These are phyloP conservation scores for Stenoptilia bipunctidactyla DNA, from an alignment of 2,888 invertebrate genomes.

Conservation along the genomic window DNA sequence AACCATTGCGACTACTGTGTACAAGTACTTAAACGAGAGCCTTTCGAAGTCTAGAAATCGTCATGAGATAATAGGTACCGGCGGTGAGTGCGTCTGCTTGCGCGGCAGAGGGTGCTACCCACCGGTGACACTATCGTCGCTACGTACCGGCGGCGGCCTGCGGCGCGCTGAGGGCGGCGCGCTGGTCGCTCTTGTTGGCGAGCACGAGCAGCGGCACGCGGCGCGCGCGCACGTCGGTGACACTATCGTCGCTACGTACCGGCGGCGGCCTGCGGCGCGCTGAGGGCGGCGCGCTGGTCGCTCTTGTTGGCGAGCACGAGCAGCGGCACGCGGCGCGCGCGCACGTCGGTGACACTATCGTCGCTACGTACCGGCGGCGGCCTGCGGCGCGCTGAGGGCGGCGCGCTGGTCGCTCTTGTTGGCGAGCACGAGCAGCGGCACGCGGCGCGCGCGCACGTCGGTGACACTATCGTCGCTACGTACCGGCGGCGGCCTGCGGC, in stretches of 20 bases:
- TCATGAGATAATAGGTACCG: too few species aligned
- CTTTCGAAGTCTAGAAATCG: too few species aligned
- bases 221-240: background rate
- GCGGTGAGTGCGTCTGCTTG: too few species aligned
- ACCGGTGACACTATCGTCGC: too few species aligned
- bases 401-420: background rate
- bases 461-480: background rate
- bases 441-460: slow-evolving; percentile 77
- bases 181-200: background rate
- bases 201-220: background rate
- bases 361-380: background rate
- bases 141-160: background rate
- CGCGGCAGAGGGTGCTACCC: too few species aligned
- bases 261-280: background rate
- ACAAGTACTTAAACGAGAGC: too few species aligned
- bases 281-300: background rate
- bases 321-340: slow-evolving; percentile 79
- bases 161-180: background rate
- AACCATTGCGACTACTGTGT: too few species aligned
- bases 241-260: background rate
- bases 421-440: slow-evolving; percentile 20
- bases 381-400: background rate
- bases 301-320: slow-evolving; percentile 15
- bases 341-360: background rate
- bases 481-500: background rate